A percentile compares a stretch with the other conserved stretches of the same genome.
Conservation (phyloP, 2,888 invertebrate species). For the Agrypnus murinus region DNA sequence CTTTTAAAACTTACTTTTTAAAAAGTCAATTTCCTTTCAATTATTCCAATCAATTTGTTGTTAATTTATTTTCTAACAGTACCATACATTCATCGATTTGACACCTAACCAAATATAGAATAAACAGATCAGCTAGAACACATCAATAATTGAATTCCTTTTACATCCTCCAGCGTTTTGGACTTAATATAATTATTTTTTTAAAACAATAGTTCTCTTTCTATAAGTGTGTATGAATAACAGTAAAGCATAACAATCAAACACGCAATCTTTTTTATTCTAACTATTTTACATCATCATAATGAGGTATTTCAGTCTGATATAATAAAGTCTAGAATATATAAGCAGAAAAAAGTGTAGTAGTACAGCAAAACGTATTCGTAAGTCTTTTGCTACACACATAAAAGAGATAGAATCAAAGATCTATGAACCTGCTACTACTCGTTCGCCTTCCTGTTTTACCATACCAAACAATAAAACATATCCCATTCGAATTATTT, state of each 20-base stretch:
- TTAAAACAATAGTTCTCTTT: background rate
- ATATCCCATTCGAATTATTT: constrained; percentile 29
- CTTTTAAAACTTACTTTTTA: no score
- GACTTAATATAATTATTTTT: no score
- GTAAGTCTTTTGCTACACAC: constrained; percentile 19
- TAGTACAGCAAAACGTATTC: constrained; percentile 9
- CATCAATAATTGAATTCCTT: no score
- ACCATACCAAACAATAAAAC: constrained; percentile 38
- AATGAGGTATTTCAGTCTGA: constrained; percentile 7
- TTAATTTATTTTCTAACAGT: no score
- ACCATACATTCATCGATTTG: no score
- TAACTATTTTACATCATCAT: constrained; percentile 10
- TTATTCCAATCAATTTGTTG: no score
- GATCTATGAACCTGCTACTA: constrained; percentile 38
- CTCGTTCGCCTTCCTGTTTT: constrained; percentile 33
- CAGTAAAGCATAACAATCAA: background rate
- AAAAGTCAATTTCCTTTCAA: no score
- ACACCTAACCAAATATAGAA: no score
- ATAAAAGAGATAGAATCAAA: constrained; percentile 37
- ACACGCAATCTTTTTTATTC: constrained; percentile 24
- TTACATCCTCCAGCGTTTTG: no score
- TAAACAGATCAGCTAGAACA: no score
- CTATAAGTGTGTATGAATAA: constrained; percentile 7
- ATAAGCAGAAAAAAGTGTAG: constrained; percentile 15
- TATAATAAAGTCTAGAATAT: constrained; percentile 2